Conservation (phyloP, 2,113 vertebrate species). For the Marmota flaviventris region DNA sequence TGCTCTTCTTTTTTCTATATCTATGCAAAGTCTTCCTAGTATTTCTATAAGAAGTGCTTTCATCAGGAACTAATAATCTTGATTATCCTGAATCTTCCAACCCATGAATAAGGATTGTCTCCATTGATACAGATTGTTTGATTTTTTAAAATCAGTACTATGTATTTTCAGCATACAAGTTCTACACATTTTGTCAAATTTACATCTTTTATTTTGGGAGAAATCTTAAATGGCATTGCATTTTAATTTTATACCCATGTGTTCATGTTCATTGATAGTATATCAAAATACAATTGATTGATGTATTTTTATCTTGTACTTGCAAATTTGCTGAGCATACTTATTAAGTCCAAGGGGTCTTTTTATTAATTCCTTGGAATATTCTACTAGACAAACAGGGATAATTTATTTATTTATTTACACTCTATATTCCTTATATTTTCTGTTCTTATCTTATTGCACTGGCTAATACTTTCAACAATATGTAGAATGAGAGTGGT, state of each 20-base stretch:
- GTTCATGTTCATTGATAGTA: not conserved
- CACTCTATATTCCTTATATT: not conserved
- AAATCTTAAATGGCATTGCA: not conserved
- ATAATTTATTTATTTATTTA: not conserved
- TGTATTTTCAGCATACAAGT: not conserved
- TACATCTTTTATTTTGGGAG: not conserved
- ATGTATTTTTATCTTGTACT: not conserved
- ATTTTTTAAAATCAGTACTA: not conserved
- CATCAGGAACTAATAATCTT: not conserved
- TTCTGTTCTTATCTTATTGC: not conserved
- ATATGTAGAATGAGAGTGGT: not conserved
- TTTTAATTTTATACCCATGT: not conserved
- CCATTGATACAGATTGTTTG: not conserved
- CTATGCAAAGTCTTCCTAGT: not conserved
- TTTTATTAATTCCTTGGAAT: not conserved
- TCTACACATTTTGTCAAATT: not conserved
- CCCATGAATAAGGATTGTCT: not conserved
- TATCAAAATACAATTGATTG: not conserved
- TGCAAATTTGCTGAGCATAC: not conserved
- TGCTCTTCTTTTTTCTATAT: not conserved
- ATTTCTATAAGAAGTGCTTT: not conserved
- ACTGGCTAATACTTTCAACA: not conserved
- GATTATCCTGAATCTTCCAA: not conserved
- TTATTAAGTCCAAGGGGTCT: not conserved
- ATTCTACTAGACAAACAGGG: not conserved